A percentile compares a stretch with the other conserved stretches of the same genome.
Conservation (phyloP, 2,888 invertebrate genomes). For the Dryococelus australis region DNA sequence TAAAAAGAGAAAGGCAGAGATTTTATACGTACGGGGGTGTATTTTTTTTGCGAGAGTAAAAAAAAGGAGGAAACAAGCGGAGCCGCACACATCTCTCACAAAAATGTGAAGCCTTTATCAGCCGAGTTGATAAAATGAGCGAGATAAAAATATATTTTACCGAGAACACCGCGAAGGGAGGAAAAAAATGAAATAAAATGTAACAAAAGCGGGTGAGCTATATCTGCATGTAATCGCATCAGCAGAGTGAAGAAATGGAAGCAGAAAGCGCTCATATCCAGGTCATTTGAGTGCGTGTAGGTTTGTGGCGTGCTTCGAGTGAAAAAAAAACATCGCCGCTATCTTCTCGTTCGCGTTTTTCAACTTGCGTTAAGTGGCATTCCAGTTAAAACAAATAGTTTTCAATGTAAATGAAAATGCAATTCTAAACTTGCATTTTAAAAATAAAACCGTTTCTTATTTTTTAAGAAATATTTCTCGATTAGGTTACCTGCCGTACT, state of each 20-base stretch:
- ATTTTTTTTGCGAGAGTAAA: conserved; percentile 25
- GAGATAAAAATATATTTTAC: conserved; percentile 42
- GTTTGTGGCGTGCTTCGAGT: background rate
- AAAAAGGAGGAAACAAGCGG: conserved; percentile 37
- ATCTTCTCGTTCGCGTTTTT: no score
- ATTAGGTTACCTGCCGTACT: no score
- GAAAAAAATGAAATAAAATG: conserved; percentile 35
- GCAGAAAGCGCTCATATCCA: conserved; percentile 19
- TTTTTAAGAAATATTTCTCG: no score
- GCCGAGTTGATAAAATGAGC: conserved; percentile 41
- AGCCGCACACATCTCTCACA: conserved; percentile 41
- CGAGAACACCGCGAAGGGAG: conserved; percentile 28
- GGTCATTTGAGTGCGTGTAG: background rate
- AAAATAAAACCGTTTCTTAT: no score
- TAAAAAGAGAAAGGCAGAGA: conserved; percentile 33
- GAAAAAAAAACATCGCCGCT: no score
- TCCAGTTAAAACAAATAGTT: no score
- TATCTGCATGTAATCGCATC: conserved; percentile 23
- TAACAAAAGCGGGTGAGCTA: conserved; percentile 28
- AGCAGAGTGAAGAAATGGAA: background rate
- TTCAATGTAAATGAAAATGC: no score
- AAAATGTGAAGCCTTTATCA: conserved; percentile 44
- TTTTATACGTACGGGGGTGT: conserved; percentile 26
- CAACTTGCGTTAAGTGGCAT: no score
- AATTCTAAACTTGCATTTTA: no score